Percentiles rank a stretch among this genome's conserved stretches.
phyloP scores from a whole-genome alignment of 1,140 invertebrate species.

The Heliothis subflexa region DNA sequence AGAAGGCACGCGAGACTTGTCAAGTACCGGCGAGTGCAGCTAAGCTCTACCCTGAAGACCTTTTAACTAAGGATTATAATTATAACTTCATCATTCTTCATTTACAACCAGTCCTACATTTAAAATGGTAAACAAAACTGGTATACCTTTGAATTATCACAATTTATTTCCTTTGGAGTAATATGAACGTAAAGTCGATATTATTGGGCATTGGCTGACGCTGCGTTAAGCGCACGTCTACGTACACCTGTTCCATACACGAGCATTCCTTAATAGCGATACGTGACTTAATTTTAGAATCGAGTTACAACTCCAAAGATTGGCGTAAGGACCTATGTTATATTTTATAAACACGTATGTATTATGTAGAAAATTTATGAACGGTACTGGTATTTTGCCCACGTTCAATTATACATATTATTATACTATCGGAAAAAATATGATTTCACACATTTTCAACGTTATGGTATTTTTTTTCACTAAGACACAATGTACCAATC shows the following conservation, averaged over 20 bases:
- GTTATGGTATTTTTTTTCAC: too few relatives aligned
- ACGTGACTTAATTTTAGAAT: conserved; percentile 59
- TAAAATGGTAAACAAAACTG: background rate
- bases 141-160: too few relatives aligned
- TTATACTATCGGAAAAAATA: too few relatives aligned
- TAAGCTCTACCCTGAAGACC: conserved; percentile 61
- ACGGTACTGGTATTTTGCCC: too few relatives aligned
- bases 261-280: conserved; percentile 50
- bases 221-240: conserved; percentile 40
- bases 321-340: background rate
- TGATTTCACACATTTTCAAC: too few relatives aligned
- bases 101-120: background rate
- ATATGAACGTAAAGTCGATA: background rate
- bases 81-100: background rate
- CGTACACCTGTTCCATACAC: conserved; percentile 56
- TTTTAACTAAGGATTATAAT: conserved; percentile 19
- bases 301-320: conserved; percentile 53
- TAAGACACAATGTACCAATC: too few relatives aligned
- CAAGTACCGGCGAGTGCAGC: conserved; percentile 46
- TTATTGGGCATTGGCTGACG: conserved; percentile 24
- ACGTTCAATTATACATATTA: too few relatives aligned
- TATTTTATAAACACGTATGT: background rate
- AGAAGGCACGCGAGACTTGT: conserved; percentile 70
- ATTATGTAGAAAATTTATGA: background rate
- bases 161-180: too few relatives aligned